Base-by-base conservation (phyloP, 2,888 invertebrate genomes). In the Axea sp. region DNA sequence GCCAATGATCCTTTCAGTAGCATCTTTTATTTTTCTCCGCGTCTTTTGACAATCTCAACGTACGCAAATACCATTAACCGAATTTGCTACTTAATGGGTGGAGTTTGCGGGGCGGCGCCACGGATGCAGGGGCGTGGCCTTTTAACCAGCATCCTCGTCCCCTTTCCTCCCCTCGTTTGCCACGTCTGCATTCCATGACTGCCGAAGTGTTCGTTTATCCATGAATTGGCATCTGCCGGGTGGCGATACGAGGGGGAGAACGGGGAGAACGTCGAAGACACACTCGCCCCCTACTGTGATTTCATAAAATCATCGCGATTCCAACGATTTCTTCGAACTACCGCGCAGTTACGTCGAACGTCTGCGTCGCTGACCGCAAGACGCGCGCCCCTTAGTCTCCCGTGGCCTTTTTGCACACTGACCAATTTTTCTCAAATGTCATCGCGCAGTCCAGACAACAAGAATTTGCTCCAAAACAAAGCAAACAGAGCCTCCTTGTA, bases 1-100 rank as follows among this genome's bases (percentile, higher is more conserved):
- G 79, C 77, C 78, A 81, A 79, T 79, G 78, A 80, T 78, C 76
- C 68, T 78, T 77, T 75, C 72, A 55, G 51, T 41, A 57, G 28
- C 12, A 51, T 71, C 49, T 67, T 77, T 64, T 69, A 65, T 64
- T 75, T 80, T 76, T 67, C 69, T 71, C 68, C 73, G 76, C 75
- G 76, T 79, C 80, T 79, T 76, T 65, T 51, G 74, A 72, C 77
- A 77, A 78, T 77, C 47, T 45, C 47, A 60, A 67, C 67, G 39
- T 55, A 47, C 55, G 67, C 73, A 73, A 73, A 73, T 73, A 73
- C 59, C 73, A 67, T 73, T 73, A 73, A 67, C 67, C 28, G 67
- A 55, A 73, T 67, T 67, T 62, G 75, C 72, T 72, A 64, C 68
- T 74, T 71, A 39, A 35, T 35, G 57, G 74, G 64, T 41, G 74